phyloP scores from a whole-genome alignment of 1,140 invertebrate species.

The Rhyzopertha dominica region DNA sequence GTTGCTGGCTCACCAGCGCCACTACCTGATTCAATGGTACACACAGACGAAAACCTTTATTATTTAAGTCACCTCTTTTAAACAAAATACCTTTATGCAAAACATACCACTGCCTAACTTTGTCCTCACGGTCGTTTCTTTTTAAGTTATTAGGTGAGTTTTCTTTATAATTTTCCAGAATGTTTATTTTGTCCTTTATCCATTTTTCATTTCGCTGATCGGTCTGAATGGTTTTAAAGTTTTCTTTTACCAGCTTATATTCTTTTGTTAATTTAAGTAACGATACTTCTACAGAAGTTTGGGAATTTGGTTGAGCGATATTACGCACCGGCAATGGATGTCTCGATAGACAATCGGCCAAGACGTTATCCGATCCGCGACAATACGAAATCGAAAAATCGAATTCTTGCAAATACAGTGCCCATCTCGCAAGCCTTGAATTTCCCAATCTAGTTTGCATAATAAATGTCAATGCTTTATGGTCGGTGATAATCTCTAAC shows the following conservation, averaged over 20 bases:
- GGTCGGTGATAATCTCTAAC: conserved; percentile 7
- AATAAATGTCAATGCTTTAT: conserved; percentile 5
- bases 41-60: background rate
- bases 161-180: background rate
- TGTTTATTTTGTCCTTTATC: background rate
- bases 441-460: background rate
- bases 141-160: too few species aligned
- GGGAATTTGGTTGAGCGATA: background rate
- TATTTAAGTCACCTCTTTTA: background rate
- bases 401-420: conserved; percentile 4
- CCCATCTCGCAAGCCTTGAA: conserved; percentile 1
- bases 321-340: background rate
- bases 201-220: background rate
- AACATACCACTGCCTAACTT: conserved; percentile 6
- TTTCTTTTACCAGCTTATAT: background rate
- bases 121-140: too few species aligned
- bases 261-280: background rate
- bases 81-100: conserved; percentile 1
- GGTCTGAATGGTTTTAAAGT: background rate
- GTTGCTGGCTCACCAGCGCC: background rate
- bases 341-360: conserved; percentile 9
- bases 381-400: conserved; percentile 1
- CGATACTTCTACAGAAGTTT: background rate
- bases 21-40: background rate
- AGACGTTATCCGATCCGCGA: conserved; percentile 1